phyloP scores from a whole-genome alignment of 2,797 vertebrate species.

The Valencia hispanica region DNA sequence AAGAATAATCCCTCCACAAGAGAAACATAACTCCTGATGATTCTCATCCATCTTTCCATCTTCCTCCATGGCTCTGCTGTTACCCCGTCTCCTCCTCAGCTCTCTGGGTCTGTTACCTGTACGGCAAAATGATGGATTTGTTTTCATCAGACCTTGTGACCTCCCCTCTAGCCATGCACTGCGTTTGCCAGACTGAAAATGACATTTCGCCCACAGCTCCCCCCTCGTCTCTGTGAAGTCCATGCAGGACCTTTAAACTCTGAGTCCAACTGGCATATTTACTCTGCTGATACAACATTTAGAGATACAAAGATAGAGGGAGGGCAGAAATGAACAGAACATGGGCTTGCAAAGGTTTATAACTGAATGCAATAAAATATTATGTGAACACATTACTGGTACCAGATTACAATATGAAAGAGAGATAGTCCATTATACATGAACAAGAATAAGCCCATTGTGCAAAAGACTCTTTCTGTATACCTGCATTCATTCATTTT shows the following conservation, averaged over 20 bases:
- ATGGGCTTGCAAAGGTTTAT: conserved; percentile 25
- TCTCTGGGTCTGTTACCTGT: conserved; percentile 45
- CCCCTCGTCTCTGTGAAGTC: conserved; percentile 42
- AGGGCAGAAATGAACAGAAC: conserved; percentile 22
- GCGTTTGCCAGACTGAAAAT: conserved; percentile 43
- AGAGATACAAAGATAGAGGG: conserved; percentile 15
- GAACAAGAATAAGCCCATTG: conserved; percentile 3
- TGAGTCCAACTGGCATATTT: conserved; percentile 54
- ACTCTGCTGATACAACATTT: conserved; percentile 59
- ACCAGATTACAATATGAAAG: conserved; percentile 29
- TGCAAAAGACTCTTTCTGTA: neutral
- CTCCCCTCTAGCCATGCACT: conserved; percentile 50
- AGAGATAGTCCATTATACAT: conserved; percentile 22
- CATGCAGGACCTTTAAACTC: conserved; percentile 65
- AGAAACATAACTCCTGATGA: conserved; percentile 33
- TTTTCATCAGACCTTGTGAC: conserved; percentile 70
- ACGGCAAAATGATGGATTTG: conserved; percentile 76
- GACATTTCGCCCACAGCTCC: conserved; percentile 55
- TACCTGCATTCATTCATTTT: neutral
- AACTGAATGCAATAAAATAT: conserved; percentile 34
- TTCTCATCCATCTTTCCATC: conserved; percentile 31
- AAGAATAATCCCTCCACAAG: neutral
- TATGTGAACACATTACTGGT: conserved; percentile 45
- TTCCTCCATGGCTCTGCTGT: conserved; percentile 28
- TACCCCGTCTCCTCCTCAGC: conserved; percentile 40